A percentile compares a stretch with the other conserved stretches of the same genome.
phyloP scores from a whole-genome alignment of 2,113 vertebrate species.

The Hippocampus abdominalis region DNA sequence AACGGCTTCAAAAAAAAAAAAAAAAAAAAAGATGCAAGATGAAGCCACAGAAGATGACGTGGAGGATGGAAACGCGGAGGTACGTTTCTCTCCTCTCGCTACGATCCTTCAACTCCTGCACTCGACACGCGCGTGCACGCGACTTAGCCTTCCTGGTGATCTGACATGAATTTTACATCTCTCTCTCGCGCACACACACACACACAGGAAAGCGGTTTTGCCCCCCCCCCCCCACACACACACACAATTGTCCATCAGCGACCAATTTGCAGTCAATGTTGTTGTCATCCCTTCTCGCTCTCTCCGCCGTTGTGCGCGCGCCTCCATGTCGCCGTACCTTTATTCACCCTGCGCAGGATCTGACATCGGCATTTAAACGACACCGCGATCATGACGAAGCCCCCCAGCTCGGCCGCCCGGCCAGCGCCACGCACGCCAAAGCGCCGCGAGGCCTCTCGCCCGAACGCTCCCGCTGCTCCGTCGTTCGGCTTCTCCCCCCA shows the following conservation, averaged over 20 bases:
- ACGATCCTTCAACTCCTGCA: background rate
- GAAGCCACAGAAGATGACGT: background rate
- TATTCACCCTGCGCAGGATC: constrained; percentile 91
- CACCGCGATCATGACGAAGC: constrained; percentile 94
- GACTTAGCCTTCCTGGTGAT: constrained; percentile 9
- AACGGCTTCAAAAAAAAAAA: background rate
- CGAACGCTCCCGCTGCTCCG: constrained; percentile 10
- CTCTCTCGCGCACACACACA: background rate
- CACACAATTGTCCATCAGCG: constrained; percentile 9
- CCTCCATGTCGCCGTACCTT: constrained; percentile 79
- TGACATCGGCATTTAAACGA: constrained; percentile 99
- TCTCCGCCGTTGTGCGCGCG: constrained; percentile 4
- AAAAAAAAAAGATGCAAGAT: background rate
- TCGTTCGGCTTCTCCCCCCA: constrained; percentile 15
- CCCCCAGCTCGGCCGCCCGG: constrained; percentile 63
- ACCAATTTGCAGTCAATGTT: constrained; percentile 33
- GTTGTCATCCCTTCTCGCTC: constrained; percentile 40
- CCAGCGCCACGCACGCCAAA: constrained; percentile 68
- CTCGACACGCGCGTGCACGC: background rate
- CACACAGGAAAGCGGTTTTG: constrained; percentile 10
- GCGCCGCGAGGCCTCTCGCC: constrained; percentile 27
- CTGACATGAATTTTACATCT: constrained; percentile 54
- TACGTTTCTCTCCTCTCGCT: too few relatives aligned
- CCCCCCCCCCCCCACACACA: constrained; percentile 27
- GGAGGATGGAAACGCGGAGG: background rate